Conservation (phyloP, 2,888 invertebrate genomes). For the Yponomeuta evonymella region DNA sequence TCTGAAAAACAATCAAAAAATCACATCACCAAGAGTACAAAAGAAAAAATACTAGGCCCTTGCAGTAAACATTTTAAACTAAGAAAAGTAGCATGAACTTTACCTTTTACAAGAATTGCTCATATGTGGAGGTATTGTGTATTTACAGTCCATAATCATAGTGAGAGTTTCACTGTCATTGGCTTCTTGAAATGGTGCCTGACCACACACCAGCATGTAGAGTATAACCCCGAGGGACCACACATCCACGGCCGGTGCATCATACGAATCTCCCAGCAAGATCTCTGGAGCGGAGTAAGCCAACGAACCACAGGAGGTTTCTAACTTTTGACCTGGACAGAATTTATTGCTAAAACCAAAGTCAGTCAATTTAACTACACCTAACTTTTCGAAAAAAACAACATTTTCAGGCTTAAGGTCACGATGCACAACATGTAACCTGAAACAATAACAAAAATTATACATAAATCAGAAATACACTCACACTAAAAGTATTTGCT, state of each 20-base stretch:
- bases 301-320: conserved; percentile 98
- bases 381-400: conserved; percentile 98
- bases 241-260: conserved; percentile 99
- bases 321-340: conserved; percentile 96
- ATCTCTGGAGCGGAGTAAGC: conserved; percentile 99
- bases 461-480: not conserved
- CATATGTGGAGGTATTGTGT: conserved; percentile 92
- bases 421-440: conserved; percentile 82
- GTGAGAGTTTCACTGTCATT: conserved; percentile 99
- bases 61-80: not conserved
- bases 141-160: conserved; percentile 99
- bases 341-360: conserved; percentile 98
- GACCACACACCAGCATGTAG: conserved; percentile 98
- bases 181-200: conserved; percentile 98
- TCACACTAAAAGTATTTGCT: not conserved
- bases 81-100: conserved; percentile 22
- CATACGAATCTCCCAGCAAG: conserved; percentile 97
- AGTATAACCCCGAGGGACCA: conserved; percentile 99
- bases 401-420: conserved; percentile 99
- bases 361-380: conserved; percentile 98
- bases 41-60: too few relatives aligned
- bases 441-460: conserved; percentile 36
- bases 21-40: not conserved
- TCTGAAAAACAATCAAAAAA: conserved; percentile 58
- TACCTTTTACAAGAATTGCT: conserved; percentile 90